Base-by-base conservation (phyloP, 2,797 vertebrate species). In the Etheostoma perlongum region DNA sequence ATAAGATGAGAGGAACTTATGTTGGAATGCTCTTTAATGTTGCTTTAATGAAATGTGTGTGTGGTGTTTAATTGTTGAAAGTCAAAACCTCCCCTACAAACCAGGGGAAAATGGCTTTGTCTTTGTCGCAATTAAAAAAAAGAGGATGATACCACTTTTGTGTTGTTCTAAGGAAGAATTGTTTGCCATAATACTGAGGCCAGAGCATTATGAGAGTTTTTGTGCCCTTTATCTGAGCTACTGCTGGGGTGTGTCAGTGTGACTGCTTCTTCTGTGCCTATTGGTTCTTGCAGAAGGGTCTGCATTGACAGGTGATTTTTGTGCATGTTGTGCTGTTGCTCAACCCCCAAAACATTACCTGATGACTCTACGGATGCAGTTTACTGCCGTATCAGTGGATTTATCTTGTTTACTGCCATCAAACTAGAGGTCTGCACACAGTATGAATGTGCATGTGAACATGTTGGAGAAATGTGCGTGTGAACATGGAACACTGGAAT, bases 241-340 rank as follows among this genome's bases (percentile, higher is more conserved):
- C 49, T 66, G 51, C 19, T 70, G 54, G 33, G 14, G 51, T 48
- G 74, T 19, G 46, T 68, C 55, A 27, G 25, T 70, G 57, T 60
- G 53, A 33, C 46, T 30, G 60, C 23, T 53, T 15, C 13, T 55
- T 18, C 15, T 62, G 30, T 44, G 33, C 19, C n/a, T 33, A 36
- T 18, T 12, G n/a, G 19, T 63, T 55, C 52, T 58, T 66, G 53
- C 52, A 63, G 55, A 59, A 48, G 57, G 19, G 57, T 4, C n/a
- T 57, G 63, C 60, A 65, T 70, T 65, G 49, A 60, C 23, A 5
- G 21, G 13, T 42, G 47, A 60, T 58, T 82, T 71, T n/a, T 30
- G 19, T 33, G 40, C 52, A 71, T 21, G 68, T 30, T 74, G 48
- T 27, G 58, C 51, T 77, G 71, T 68, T 57, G 40, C 65, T 80